A percentile compares a stretch with the other conserved stretches of the same genome.
Conservation (phyloP, 2,797 vertebrate species). For the Periophthalmus magnuspinnatus region DNA sequence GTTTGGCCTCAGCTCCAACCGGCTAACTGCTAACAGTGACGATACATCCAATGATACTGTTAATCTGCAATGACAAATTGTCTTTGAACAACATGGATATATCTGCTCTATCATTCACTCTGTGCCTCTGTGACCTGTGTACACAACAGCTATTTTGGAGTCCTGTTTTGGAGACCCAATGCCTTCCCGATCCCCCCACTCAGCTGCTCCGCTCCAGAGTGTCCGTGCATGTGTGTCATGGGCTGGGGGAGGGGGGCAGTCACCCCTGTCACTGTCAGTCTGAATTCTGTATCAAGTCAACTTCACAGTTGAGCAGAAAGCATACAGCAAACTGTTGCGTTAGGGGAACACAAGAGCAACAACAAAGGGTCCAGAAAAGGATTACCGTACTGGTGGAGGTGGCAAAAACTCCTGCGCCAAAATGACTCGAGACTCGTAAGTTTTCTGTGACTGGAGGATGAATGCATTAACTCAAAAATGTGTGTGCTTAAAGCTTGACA, state of each 20-base stretch:
- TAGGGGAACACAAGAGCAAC: constrained; percentile 34
- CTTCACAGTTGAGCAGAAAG: constrained; percentile 14
- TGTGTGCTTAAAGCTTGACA: not conserved
- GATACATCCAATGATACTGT: not conserved
- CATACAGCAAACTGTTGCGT: constrained; percentile 38
- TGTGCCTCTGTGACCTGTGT: constrained; percentile 2
- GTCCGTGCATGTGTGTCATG: not conserved
- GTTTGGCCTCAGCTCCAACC: not conserved
- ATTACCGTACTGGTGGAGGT: constrained; percentile 42
- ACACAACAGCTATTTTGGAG: constrained; percentile 51
- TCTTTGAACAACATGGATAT: constrained; percentile 23
- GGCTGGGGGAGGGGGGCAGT: constrained; percentile 7
- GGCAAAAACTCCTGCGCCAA: constrained; percentile 35
- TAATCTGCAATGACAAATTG: constrained; percentile 5
- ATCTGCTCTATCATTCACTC: constrained; percentile 13
- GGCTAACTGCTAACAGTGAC: not conserved
- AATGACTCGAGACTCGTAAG: constrained; percentile 75
- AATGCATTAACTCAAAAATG: not conserved
- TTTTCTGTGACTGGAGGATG: constrained; percentile 23
- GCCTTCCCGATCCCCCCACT: constrained; percentile 8
- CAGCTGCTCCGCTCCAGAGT: constrained; percentile 55
- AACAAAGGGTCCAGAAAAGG: constrained; percentile 9
- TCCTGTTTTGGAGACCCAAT: constrained; percentile 21
- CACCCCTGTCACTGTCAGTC: constrained; percentile 55
- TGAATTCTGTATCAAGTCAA: constrained; percentile 32